Evolutionary conservation across 2,888 invertebrate species (phyloP), one percentile per base, ranked within the genome.

Genomic region (Sphaerophoria taeniata): DNA sequence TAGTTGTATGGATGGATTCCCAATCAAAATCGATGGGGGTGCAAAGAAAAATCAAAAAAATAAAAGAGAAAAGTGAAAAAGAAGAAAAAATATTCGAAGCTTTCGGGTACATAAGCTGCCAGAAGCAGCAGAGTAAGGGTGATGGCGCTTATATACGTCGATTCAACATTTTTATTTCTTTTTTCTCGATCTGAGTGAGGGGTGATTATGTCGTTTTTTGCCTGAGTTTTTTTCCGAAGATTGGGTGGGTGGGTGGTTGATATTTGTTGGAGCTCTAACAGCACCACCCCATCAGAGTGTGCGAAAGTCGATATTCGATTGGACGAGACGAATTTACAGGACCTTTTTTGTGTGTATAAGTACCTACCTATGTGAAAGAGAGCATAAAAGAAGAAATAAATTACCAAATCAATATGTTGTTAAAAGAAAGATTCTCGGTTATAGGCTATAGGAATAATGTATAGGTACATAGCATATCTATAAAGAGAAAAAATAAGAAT

Each of bases 11-110:
- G 91, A 91, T 91, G 91, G 90, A 91, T 91, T 91, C 90, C 91
- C 91, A 91, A 91, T 91, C 91, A 91, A 90, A 91, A 91, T 91
- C 91, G 91, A 91, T 91, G 91, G 84, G 84, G 79, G 80, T 85
- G 76, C 76, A 85, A 70, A 63, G 55, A 79, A 84, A 73, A 56
- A n/a, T n/a, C n/a, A n/a, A n/a, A 80, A 58, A 24, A 12, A 55
- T 12, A 69, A 69, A 63, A 85, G 69, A 65, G 70, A 76, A 85
- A 85, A 85, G 58, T 61, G 67, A 58, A 85, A 85, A 84, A 75
- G 84, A 77, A 81, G 67, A 85, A 85, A 72, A 12, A 14, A 24
- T 24, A 36, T 11, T 45, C 49, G 56, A 73, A 85, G 81, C 85
- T 85, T 77, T 80, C 63, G 49, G 67, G 55, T 75, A 69, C 36